phyloP scores from a whole-genome alignment of 1,140 invertebrate species.

The Pogonomyrmex californicus region DNA sequence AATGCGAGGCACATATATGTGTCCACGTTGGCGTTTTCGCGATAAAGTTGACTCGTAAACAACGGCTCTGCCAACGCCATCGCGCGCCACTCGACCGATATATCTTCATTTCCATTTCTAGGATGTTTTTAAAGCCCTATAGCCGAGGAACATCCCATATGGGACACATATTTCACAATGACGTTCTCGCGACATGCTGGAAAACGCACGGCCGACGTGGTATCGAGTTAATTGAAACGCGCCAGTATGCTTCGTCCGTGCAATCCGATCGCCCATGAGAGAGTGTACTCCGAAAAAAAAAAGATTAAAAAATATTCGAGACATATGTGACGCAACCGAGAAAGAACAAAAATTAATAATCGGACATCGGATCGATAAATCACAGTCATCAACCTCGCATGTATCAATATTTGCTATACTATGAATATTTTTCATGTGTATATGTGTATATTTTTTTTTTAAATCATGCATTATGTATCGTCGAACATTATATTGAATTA shows the following conservation, averaged over 20 bases:
- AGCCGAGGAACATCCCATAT: constrained; percentile 79
- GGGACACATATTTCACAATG: constrained; percentile 83
- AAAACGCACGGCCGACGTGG: constrained; percentile 69
- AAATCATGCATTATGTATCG: background rate
- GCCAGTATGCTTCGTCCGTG: constrained; percentile 51
- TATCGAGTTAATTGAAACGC: constrained; percentile 75
- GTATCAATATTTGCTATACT: background rate
- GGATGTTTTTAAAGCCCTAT: constrained; percentile 79
- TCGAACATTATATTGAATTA: background rate
- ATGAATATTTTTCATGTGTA: background rate
- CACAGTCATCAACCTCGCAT: background rate
- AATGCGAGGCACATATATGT: constrained; percentile 45
- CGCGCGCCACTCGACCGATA: constrained; percentile 61
- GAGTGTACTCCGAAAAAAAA: constrained; percentile 26
- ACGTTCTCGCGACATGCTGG: constrained; percentile 67
- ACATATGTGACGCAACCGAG: constrained; percentile 21
- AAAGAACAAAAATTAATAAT: constrained; percentile 48
- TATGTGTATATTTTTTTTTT: background rate
- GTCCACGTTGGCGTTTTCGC: constrained; percentile 54
- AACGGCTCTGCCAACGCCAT: constrained; percentile 75
- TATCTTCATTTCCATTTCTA: constrained; percentile 80
- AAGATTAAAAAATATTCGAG: constrained; percentile 8
- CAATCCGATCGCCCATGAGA: constrained; percentile 62
- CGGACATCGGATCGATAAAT: constrained; percentile 12
- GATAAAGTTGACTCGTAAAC: constrained; percentile 81